Percentiles rank a stretch among this genome's conserved stretches.
These are phyloP conservation scores for Chlorops oryzae DNA, from an alignment of 1,140 invertebrate genomes.

Conservation along the genomic window DNA sequence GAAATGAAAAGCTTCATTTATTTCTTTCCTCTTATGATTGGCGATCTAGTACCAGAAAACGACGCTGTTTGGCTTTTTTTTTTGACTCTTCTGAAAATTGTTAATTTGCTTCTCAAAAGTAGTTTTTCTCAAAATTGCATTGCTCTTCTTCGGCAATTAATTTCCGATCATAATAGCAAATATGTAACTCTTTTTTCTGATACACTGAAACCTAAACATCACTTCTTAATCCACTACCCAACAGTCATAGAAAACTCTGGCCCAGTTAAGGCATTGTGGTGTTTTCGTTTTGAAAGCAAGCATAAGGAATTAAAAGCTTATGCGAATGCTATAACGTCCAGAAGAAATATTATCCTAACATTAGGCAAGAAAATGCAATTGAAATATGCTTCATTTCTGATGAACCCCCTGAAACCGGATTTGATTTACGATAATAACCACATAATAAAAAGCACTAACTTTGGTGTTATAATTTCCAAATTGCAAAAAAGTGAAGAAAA, in stretches of 20 bases:
- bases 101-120: neutral
- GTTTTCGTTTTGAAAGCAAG: slow-evolving; percentile 28
- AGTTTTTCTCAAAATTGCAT: neutral
- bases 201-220: slow-evolving; percentile 27
- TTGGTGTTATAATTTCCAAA: no score
- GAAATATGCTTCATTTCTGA: slow-evolving; percentile 12
- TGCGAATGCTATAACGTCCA: slow-evolving; percentile 13
- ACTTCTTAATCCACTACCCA: slow-evolving; percentile 28
- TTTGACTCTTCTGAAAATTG: neutral
- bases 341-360: slow-evolving; percentile 21
- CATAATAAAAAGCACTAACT: no score
- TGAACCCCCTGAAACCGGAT: no score
- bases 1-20: slow-evolving; percentile 27
- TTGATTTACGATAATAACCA: no score
- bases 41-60: slow-evolving; percentile 23
- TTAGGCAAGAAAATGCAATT: slow-evolving; percentile 22
- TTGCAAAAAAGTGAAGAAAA: no score
- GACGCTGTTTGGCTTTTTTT: slow-evolving; percentile 22
- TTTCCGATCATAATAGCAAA: slow-evolving; percentile 12
- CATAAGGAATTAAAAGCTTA: slow-evolving; percentile 23
- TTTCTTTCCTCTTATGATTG: slow-evolving; percentile 21
- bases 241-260: slow-evolving; percentile 12
- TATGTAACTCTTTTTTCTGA: slow-evolving; percentile 18
- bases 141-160: slow-evolving; percentile 9
- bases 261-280: slow-evolving; percentile 18